Percentiles rank a stretch among this genome's conserved stretches.
These are phyloP conservation scores for Saccostrea glomerata DNA, from an alignment of 1,140 invertebrate genomes.

Conservation along the genomic window DNA sequence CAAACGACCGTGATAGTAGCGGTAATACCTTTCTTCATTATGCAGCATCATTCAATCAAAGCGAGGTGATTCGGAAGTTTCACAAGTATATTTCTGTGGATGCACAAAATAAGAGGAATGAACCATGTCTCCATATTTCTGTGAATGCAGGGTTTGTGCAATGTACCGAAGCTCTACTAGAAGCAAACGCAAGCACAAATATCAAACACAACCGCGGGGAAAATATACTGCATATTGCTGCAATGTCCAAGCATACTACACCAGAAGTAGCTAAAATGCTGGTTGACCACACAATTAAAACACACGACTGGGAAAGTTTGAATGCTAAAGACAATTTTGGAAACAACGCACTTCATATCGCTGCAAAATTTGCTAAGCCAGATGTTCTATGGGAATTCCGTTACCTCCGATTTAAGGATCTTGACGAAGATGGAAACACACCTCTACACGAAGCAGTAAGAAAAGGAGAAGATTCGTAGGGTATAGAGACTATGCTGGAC, in stretches of 20 bases:
- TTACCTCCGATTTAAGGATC: slow-evolving; percentile 68
- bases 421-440: slow-evolving; percentile 62
- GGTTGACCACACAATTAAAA: slow-evolving; percentile 71
- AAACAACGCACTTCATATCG: slow-evolving; percentile 74
- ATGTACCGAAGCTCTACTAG: slow-evolving; percentile 68
- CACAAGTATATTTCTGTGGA: slow-evolving; percentile 61
- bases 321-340: slow-evolving; percentile 69
- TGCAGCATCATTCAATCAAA: slow-evolving; percentile 81
- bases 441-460: slow-evolving; percentile 64
- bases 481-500: slow-evolving; percentile 70
- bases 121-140: slow-evolving; percentile 78
- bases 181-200: slow-evolving; percentile 68
- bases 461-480: slow-evolving; percentile 67
- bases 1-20: slow-evolving; percentile 78
- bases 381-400: slow-evolving; percentile 73
- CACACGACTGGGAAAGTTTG: slow-evolving; percentile 70
- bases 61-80: slow-evolving; percentile 79
- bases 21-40: slow-evolving; percentile 81
- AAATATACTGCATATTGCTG: slow-evolving; percentile 71
- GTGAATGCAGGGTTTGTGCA: slow-evolving; percentile 71
- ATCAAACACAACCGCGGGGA: slow-evolving; percentile 69
- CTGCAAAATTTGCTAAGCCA: slow-evolving; percentile 68
- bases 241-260: slow-evolving; percentile 65
- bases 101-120: slow-evolving; percentile 65
- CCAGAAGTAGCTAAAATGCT: slow-evolving; percentile 64